A percentile compares a stretch with the other conserved stretches of the same genome.
These are phyloP conservation scores for Calidris pygmaea DNA, from an alignment of 2,113 vertebrate genomes.

Conservation along the genomic window DNA sequence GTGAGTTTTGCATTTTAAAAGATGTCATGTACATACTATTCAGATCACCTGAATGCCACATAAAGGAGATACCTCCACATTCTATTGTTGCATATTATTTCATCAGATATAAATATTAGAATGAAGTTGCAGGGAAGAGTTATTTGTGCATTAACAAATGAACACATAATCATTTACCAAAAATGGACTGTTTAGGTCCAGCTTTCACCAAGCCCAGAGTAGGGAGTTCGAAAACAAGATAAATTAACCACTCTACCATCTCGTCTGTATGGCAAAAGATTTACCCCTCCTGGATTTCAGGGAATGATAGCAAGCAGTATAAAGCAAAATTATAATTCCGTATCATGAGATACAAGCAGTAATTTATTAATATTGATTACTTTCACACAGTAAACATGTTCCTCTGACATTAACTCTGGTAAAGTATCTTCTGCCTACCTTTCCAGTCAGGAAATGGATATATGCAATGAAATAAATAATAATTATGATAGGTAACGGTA, in stretches of 20 bases:
- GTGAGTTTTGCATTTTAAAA: neutral
- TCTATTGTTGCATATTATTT: neutral
- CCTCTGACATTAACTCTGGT: neutral
- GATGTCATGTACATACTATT: neutral
- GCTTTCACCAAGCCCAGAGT: neutral
- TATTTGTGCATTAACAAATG: neutral
- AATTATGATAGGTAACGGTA: neutral
- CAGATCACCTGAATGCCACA: neutral
- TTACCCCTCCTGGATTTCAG: neutral
- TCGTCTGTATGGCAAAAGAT: neutral
- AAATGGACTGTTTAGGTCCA: neutral
- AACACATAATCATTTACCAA: neutral
- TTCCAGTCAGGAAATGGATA: neutral
- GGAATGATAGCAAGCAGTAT: neutral
- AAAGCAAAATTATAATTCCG: neutral
- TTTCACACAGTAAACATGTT: neutral
- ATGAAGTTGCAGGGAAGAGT: neutral
- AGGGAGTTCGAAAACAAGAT: neutral
- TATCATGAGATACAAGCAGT: neutral
- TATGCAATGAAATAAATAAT: neutral
- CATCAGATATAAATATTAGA: neutral
- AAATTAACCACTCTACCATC: neutral
- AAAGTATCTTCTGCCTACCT: neutral
- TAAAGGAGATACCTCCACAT: neutral
- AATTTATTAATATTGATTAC: neutral